These are phyloP conservation scores for Perizoma affinitatum DNA, from an alignment of 2,888 invertebrate species.

Conservation along the genomic window DNA sequence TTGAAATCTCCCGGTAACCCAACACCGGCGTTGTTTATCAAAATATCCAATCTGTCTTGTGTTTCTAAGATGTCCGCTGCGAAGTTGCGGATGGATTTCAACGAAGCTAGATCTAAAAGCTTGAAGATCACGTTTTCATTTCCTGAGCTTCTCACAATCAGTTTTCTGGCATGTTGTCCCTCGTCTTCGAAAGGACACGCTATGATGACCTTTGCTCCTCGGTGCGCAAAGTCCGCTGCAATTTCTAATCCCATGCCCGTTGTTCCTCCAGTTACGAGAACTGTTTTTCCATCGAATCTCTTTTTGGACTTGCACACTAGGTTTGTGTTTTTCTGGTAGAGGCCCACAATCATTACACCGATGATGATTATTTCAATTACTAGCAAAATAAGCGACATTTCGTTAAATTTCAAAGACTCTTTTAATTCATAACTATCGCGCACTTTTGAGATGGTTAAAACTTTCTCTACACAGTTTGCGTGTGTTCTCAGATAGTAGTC, in stretches of 20 bases:
- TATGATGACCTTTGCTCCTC: constrained; percentile 72
- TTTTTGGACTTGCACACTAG: constrained; percentile 69
- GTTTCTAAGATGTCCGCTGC: constrained; percentile 89
- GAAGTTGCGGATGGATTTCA: constrained; percentile 91
- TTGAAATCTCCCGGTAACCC: constrained; percentile 83
- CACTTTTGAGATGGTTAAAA: constrained; percentile 1
- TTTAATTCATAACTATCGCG: background rate
- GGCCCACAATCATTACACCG: constrained; percentile 57
- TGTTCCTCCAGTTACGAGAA: constrained; percentile 72
- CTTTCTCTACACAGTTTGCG: constrained; percentile 1
- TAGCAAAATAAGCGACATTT: constrained; percentile 51
- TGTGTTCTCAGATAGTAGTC: constrained; percentile 33
- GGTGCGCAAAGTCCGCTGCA: constrained; percentile 66
- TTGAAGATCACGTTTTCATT: constrained; percentile 88
- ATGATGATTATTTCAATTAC: constrained; percentile 52
- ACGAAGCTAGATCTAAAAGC: constrained; percentile 89
- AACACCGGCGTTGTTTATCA: constrained; percentile 96
- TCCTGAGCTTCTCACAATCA: constrained; percentile 86
- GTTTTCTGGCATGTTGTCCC: constrained; percentile 76
- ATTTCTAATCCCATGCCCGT: constrained; percentile 73
- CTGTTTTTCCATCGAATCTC: constrained; percentile 66
- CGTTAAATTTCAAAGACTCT: constrained; percentile 18
- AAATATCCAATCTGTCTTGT: constrained; percentile 89
- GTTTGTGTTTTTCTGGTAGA: constrained; percentile 74
- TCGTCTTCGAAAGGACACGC: constrained; percentile 72